phyloP scores from a whole-genome alignment of 1,140 invertebrate species.

The Aphaenogaster rudis region DNA sequence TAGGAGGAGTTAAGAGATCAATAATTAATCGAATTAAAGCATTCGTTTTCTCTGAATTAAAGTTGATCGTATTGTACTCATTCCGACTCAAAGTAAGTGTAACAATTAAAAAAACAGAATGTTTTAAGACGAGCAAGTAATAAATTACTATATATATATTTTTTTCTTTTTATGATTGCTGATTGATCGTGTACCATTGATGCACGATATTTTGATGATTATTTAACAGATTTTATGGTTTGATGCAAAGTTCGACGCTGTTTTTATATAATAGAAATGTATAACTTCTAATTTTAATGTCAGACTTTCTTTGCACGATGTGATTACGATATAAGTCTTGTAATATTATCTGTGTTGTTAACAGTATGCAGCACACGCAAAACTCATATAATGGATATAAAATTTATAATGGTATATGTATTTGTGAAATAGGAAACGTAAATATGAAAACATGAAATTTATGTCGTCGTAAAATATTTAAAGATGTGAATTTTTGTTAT shows the following conservation, averaged over 20 bases:
- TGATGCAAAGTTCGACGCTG: not conserved
- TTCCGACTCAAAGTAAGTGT: not conserved
- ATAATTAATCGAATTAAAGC: not conserved
- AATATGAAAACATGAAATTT: conserved; percentile 16
- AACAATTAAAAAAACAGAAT: not conserved
- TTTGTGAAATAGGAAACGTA: conserved; percentile 11
- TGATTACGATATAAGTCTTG: conserved; percentile 15
- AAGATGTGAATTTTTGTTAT: conserved; percentile 18
- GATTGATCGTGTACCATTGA: not conserved
- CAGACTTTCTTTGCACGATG: not conserved
- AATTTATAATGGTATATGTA: not conserved
- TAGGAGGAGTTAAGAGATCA: not conserved
- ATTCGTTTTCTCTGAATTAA: not conserved
- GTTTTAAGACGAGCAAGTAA: not conserved
- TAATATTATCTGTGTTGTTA: not conserved
- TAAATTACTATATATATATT: not conserved
- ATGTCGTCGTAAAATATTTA: not conserved
- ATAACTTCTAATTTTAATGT: not conserved
- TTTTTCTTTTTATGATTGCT: not conserved
- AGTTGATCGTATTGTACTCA: not conserved
- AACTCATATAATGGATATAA: not conserved
- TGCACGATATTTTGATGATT: not conserved
- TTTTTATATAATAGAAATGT: not conserved
- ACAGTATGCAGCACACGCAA: not conserved
- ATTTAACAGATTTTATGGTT: not conserved